These are phyloP conservation scores for Scaptomyza graminum DNA, from an alignment of 1,140 invertebrate genomes.

Conservation along the genomic window DNA sequence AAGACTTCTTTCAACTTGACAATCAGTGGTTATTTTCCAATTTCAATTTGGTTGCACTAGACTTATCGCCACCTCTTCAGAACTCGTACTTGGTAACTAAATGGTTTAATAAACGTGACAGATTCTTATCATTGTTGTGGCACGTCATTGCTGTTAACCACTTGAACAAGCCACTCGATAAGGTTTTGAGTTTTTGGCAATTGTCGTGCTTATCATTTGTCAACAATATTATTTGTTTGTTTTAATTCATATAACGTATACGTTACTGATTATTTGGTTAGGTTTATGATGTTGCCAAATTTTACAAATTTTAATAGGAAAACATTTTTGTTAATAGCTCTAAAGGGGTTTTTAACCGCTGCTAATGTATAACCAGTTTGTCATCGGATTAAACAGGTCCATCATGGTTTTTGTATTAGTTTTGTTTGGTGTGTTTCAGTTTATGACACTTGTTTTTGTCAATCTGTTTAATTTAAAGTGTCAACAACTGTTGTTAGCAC, in stretches of 20 bases:
- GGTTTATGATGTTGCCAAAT: slow-evolving; percentile 51
- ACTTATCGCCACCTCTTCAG: slow-evolving; percentile 25
- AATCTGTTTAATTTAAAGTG: slow-evolving; percentile 22
- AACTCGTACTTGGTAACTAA: slow-evolving; percentile 47
- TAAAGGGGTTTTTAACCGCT: slow-evolving; percentile 52
- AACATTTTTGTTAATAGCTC: slow-evolving; percentile 47
- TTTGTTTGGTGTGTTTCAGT: background rate
- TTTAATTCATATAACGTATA: background rate
- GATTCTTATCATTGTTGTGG: slow-evolving; percentile 42
- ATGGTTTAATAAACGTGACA: slow-evolving; percentile 66
- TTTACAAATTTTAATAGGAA: slow-evolving; percentile 33
- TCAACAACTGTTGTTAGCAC: slow-evolving; percentile 35
- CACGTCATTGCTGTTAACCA: slow-evolving; percentile 49
- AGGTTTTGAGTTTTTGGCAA: slow-evolving; percentile 21
- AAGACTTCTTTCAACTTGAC: slow-evolving; percentile 33
- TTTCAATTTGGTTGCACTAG: slow-evolving; percentile 20
- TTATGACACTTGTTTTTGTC: slow-evolving; percentile 12
- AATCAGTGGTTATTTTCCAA: slow-evolving; percentile 21
- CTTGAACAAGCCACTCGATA: slow-evolving; percentile 55
- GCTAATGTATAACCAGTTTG: slow-evolving; percentile 38
- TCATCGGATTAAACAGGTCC: slow-evolving; percentile 11
- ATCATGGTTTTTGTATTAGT: background rate
- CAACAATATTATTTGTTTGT: slow-evolving; percentile 1
- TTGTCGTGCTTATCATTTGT: slow-evolving; percentile 22
- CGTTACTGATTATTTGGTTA: slow-evolving; percentile 7